phyloP scores from a whole-genome alignment of 1,140 invertebrate genomes.

The Lordiphosa stackelbergi region DNA sequence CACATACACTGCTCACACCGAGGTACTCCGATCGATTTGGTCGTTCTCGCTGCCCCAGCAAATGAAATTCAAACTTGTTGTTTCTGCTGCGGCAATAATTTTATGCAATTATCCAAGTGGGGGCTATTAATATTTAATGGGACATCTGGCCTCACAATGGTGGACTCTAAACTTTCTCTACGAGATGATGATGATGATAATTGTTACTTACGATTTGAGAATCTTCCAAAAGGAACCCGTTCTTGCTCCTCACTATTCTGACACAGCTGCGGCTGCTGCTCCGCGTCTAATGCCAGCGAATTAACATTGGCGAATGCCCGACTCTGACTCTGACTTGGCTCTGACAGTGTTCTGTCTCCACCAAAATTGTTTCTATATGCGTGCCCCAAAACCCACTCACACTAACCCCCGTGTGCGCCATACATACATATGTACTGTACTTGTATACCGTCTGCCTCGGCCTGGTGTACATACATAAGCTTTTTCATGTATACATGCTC shows the following conservation, averaged over 20 bases:
- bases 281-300: conserved; percentile 68
- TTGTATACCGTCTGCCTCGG: conserved; percentile 5
- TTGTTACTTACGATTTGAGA: conserved; percentile 5
- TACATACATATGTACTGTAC: conserved; percentile 21
- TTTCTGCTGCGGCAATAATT: conserved; percentile 29
- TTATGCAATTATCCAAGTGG: conserved; percentile 41
- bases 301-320: conserved; percentile 68
- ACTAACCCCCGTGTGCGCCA: conserved; percentile 3
- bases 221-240: conserved; percentile 10
- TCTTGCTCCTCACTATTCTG: not conserved
- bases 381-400: conserved; percentile 6
- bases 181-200: conserved; percentile 1
- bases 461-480: conserved; percentile 18
- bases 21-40: conserved; percentile 18
- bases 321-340: conserved; percentile 47
- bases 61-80: no score
- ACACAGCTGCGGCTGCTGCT: conserved; percentile 2
- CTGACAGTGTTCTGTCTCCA: conserved; percentile 33
- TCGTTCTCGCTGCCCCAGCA: conserved; percentile 9
- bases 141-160: conserved; percentile 30
- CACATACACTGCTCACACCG: not conserved
- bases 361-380: conserved; percentile 51
- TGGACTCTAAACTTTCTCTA: conserved; percentile 19
- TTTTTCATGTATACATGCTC: conserved; percentile 22
- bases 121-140: conserved; percentile 45